These are phyloP conservation scores for Gambusia holbrooki DNA, from an alignment of 2,113 vertebrate species.

Conservation along the genomic window DNA sequence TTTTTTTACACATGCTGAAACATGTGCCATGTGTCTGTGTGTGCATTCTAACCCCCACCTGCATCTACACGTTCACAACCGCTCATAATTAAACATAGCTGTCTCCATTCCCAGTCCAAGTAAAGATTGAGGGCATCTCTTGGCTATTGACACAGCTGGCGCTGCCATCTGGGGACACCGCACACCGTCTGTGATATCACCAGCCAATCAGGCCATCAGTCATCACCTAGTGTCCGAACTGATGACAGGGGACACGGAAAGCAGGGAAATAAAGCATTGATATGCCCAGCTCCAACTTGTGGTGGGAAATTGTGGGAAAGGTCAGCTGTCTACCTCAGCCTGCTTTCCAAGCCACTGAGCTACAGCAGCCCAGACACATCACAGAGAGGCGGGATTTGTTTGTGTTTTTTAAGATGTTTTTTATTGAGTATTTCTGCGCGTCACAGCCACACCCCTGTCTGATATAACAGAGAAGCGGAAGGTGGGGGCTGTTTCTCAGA, in stretches of 20 bases:
- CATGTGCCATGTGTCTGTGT: slow-evolving; percentile 5
- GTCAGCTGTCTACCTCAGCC: slow-evolving; percentile 34
- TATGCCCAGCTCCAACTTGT: slow-evolving; percentile 37
- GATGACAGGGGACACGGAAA: slow-evolving; percentile 65
- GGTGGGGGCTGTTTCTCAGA: slow-evolving; percentile 49
- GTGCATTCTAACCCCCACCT: slow-evolving; percentile 15
- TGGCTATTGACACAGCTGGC: slow-evolving; percentile 77
- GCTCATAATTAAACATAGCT: slow-evolving; percentile 44
- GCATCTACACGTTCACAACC: slow-evolving; percentile 27
- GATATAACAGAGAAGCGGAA: slow-evolving; percentile 40
- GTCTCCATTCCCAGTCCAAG: slow-evolving; percentile 58
- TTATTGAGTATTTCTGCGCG: slow-evolving; percentile 21
- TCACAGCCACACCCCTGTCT: slow-evolving; percentile 59
- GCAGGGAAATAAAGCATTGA: slow-evolving; percentile 31
- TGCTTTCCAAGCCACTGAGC: slow-evolving; percentile 26
- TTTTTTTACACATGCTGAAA: slow-evolving; percentile 30
- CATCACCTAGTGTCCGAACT: slow-evolving; percentile 46
- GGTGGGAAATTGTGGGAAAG: slow-evolving; percentile 24
- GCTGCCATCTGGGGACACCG: slow-evolving; percentile 75
- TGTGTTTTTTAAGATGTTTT: slow-evolving; percentile 23
- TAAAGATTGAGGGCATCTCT: slow-evolving; percentile 74
- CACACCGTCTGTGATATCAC: slow-evolving; percentile 46
- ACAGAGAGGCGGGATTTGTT: slow-evolving; percentile 10
- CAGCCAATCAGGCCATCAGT: slow-evolving; percentile 53
- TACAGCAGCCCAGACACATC: not conserved